Evolutionary conservation across 2,888 invertebrate genomes (phyloP), one percentile per base, ranked within the genome.

Genomic region (Mycalesis mineus): DNA sequence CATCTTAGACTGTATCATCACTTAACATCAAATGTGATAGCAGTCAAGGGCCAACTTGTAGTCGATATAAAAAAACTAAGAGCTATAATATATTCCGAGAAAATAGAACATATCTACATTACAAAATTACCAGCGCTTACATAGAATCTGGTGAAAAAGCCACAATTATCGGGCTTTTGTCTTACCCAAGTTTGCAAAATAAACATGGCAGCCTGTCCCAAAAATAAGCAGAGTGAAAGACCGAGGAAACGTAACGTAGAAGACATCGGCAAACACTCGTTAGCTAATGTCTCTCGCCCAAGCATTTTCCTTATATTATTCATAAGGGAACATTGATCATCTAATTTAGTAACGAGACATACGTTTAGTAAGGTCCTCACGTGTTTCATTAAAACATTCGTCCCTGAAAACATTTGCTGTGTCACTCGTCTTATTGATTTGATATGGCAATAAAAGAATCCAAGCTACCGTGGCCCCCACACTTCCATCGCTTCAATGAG

Each of bases 401-500:
- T 66, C 70, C 68, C 68, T 68, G 49, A 60, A 56, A 70, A 58
- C 64, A 63, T 62, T 65, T 63, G 64, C 63, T 68, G 64, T 72
- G 80, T 87, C 83, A 84, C 80, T 77, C 71, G 75, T 66, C 75
- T 77, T 84, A 89, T 88, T 84, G 86, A 88, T 87, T 83, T 80
- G 75, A 68, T 72, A 69, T 72, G 77, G 75, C 84, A 88, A 88
- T 88, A 87, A 87, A 86, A 84, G 84, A 87, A 87, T 84, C 79
- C 73, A 68, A 77, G 71, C 80, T 74, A 82, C 84, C 81, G 84
- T 80, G 80, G 80, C 79, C 73, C 84, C 84, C 85, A 85, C 78
- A 85, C 82, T 86, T 85, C 84, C 83, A 82, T 80, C 86, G 73
- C 82, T 78, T 82, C 88, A 86, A 78, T 83, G 87, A 82, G 80